A percentile compares a stretch with the other conserved stretches of the same genome.
These are phyloP conservation scores for Drosophila azteca DNA, from an alignment of 1,140 invertebrate genomes.

Conservation along the genomic window DNA sequence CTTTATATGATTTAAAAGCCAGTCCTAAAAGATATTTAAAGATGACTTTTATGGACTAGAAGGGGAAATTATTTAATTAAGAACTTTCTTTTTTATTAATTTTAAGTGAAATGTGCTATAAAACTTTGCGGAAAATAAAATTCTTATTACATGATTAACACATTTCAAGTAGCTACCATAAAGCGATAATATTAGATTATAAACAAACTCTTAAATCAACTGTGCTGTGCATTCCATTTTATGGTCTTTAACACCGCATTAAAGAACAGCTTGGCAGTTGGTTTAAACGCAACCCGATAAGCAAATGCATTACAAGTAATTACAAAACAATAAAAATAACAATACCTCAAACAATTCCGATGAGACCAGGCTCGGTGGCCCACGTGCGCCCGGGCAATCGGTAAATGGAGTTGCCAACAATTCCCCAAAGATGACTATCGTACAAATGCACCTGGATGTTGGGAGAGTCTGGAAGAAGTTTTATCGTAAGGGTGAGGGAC, in stretches of 20 bases:
- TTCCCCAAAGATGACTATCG: constrained; percentile 65
- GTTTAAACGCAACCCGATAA: constrained; percentile 25
- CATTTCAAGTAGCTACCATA: constrained; percentile 11
- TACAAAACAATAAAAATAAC: constrained; percentile 55
- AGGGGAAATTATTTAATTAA: too few relatives aligned
- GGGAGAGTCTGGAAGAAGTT: neutral
- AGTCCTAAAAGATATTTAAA: too few relatives aligned
- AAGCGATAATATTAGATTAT: too few relatives aligned
- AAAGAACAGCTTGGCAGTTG: constrained; percentile 31
- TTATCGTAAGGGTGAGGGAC: constrained; percentile 6
- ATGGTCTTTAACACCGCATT: constrained; percentile 44
- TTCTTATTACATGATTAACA: neutral
- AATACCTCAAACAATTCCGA: constrained; percentile 44
- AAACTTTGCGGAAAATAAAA: too few relatives aligned
- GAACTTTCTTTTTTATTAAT: too few relatives aligned
- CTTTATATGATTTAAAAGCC: too few relatives aligned
- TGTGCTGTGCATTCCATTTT: constrained; percentile 50
- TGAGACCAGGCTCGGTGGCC: constrained; percentile 17
- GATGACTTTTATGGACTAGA: too few relatives aligned
- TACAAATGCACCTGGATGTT: constrained; percentile 55
- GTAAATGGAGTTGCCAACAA: constrained; percentile 65
- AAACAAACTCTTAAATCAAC: too few relatives aligned
- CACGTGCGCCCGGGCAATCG: constrained; percentile 64
- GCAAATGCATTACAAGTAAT: constrained; percentile 55
- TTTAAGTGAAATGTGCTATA: too few relatives aligned